Evolutionary conservation across 2,113 vertebrate species (phyloP), one percentile per base, ranked within the genome.

Genomic region (Willisornis vidua): DNA sequence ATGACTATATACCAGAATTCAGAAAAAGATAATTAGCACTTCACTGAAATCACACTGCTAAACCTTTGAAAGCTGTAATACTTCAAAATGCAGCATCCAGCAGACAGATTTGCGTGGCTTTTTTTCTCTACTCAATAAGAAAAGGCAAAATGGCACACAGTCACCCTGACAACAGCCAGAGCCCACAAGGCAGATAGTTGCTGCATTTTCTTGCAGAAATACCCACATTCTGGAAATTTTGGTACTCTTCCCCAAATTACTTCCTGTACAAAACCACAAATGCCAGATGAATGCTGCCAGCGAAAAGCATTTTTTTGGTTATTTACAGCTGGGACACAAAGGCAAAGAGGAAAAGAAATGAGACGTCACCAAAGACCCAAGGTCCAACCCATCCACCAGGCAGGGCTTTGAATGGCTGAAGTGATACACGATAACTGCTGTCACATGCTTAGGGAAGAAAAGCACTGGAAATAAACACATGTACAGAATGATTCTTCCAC

Each of bases 111-210:
- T 73, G 46, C 0, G 0, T 57, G 70, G 55, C 48, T 48, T 67
- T 75, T 87, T 89, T 65, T 28, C 65, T 49, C 57, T 20, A 25
- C 52, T 84, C 72, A 35, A 0, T 48, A 59, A 33, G 20, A 62
- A 46, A 45, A 72, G 78, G 57, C 45, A 20, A 63, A 93, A 61
- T 17, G 76, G 55, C 76, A 77, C 71, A 20, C 12, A 25, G 81
- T 65, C 73, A 82, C 78, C 61, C 45, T 75, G 93, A 85, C 89
- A 85, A 91, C 89, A 91, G 74, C 25, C 93, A 46, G 48, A 79
- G 52, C n/a, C n/a, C 0, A 0, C 26, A 6, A 1, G 1, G 51
- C 52, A 65, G 33, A 48, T 2, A 81, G 39, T 23, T 14, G 45
- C 81, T 82, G 91, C 37, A 35, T 79, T 85, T 79, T 43, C 66